phyloP scores from a whole-genome alignment of 2,888 invertebrate species.

The Keiferia lycopersicella region DNA sequence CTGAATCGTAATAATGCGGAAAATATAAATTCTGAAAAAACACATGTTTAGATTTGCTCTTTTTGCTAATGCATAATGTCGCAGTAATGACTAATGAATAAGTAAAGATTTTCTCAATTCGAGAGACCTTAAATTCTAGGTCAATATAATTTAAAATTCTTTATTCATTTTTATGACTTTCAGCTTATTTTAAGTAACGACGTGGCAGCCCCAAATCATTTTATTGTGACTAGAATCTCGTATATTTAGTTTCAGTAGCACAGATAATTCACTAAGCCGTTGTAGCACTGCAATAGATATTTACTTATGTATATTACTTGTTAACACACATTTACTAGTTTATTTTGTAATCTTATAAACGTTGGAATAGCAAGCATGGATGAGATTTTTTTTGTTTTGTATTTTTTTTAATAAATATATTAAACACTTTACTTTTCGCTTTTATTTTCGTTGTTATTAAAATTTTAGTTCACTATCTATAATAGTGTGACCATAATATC shows the following conservation, averaged over 20 bases:
- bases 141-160: too few species aligned
- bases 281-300: conserved; percentile 46
- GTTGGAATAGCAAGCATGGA: conserved; percentile 66
- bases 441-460: conserved; percentile 35
- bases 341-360: conserved; percentile 65
- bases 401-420: conserved; percentile 78
- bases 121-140: too few species aligned
- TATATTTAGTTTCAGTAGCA: conserved; percentile 39
- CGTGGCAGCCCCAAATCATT: not conserved
- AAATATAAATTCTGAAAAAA: not conserved
- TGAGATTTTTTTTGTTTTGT: conserved; percentile 66
- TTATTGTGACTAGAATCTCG: conserved; percentile 1
- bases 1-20: not conserved
- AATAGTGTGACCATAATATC: not conserved
- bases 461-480: not conserved
- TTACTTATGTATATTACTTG: conserved; percentile 63
- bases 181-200: not conserved
- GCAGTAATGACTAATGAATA: too few species aligned
- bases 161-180: too few species aligned
- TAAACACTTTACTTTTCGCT: conserved; percentile 64
- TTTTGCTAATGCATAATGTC: too few species aligned
- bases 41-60: too few species aligned
- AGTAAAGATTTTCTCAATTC: too few species aligned
- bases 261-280: conserved; percentile 40
- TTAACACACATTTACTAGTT: conserved; percentile 64